These are phyloP conservation scores for Poeciliopsis occidentalis DNA, from an alignment of 2,113 vertebrate species.

Conservation along the genomic window DNA sequence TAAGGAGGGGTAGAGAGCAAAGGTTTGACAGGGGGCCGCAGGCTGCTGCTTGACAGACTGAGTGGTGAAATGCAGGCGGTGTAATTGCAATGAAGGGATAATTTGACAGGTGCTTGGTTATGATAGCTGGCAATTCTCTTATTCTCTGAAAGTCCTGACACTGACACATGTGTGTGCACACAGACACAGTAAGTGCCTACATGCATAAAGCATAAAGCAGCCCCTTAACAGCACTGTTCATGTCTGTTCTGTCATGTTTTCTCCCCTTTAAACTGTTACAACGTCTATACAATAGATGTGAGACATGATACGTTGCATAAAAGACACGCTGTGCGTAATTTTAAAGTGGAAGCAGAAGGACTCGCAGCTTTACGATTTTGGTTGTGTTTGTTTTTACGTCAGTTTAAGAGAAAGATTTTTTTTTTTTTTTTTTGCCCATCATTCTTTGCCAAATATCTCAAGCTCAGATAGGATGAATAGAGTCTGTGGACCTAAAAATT, in stretches of 20 bases:
- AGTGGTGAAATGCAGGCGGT: slow-evolving; percentile 48
- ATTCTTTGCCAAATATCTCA: too few species aligned
- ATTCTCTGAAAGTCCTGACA: slow-evolving; percentile 44
- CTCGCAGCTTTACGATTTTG: too few species aligned
- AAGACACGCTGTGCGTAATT: too few species aligned
- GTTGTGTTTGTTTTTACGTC: too few species aligned
- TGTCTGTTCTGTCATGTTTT: slow-evolving; percentile 1
- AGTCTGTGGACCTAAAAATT: too few species aligned
- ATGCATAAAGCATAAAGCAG: slow-evolving; percentile 7
- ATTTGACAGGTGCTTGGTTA: slow-evolving; percentile 73
- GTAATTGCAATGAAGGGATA: slow-evolving; percentile 71
- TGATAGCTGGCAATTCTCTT: slow-evolving; percentile 62
- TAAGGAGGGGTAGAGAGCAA: slow-evolving; percentile 21
- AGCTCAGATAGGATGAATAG: too few species aligned
- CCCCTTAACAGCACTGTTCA: slow-evolving; percentile 1
- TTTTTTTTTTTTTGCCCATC: too few species aligned
- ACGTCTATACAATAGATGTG: neutral
- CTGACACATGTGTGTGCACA: slow-evolving; percentile 11
- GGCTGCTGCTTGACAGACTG: slow-evolving; percentile 64
- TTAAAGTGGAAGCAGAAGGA: too few species aligned
- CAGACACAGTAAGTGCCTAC: slow-evolving; percentile 14
- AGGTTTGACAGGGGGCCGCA: slow-evolving; percentile 63
- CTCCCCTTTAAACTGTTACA: neutral
- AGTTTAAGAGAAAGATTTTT: too few species aligned
- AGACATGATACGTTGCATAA: neutral